A percentile compares a stretch with the other conserved stretches of the same genome.
These are phyloP conservation scores for Sebastes goodei DNA, from an alignment of 2,797 vertebrate species.

Conservation along the genomic window DNA sequence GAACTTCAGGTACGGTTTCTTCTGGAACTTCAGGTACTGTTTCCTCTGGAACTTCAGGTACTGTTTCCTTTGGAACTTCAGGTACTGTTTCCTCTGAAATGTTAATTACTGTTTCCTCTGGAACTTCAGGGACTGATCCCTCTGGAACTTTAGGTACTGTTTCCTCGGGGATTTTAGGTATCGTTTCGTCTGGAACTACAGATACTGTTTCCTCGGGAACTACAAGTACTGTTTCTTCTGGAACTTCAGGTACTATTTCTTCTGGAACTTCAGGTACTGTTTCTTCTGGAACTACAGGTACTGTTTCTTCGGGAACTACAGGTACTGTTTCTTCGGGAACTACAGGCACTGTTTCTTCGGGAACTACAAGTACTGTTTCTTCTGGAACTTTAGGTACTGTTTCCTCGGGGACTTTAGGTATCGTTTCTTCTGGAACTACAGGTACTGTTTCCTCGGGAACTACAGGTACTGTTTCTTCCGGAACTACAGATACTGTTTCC, in stretches of 20 bases:
- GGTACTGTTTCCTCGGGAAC: background rate
- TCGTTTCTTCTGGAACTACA: background rate
- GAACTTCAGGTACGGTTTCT: too few species aligned
- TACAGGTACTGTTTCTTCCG: accelerated
- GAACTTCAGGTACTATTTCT: background rate
- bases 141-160: background rate
- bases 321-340: background rate
- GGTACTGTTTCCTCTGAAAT: background rate
- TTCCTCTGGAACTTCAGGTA: background rate
- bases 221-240: too few species aligned
- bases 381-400: background rate
- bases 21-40: background rate
- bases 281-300: accelerated
- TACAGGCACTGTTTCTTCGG: background rate
- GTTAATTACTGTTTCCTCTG: too few species aligned
- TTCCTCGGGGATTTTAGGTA: accelerated
- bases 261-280: accelerated
- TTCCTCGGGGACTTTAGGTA: accelerated
- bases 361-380: background rate
- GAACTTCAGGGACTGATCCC: background rate
- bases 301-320: accelerated
- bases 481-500: background rate
- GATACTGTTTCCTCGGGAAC: background rate
- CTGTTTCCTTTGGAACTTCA: background rate
- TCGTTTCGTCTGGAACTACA: too few species aligned